These are phyloP conservation scores for Folsomia candida DNA, from an alignment of 2,888 invertebrate species.

Conservation along the genomic window DNA sequence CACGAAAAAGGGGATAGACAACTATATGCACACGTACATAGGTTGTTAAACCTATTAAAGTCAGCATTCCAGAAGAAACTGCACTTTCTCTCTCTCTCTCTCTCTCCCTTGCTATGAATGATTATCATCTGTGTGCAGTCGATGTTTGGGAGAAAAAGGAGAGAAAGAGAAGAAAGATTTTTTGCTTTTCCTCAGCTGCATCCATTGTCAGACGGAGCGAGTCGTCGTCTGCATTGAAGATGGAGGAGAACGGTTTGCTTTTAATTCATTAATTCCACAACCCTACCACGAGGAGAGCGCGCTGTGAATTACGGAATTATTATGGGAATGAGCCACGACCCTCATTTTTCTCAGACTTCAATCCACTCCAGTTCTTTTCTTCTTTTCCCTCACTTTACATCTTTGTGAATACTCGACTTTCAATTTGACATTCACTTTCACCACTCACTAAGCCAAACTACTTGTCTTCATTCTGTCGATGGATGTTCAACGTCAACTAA, in stretches of 20 bases:
- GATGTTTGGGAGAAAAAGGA: too few species aligned
- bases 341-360: background rate
- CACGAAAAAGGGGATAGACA: too few species aligned
- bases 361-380: background rate
- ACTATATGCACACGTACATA: too few species aligned
- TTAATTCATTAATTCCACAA: conserved; percentile 14
- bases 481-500: background rate
- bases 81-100: too few species aligned
- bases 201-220: too few species aligned
- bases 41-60: too few species aligned
- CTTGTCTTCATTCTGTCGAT: background rate
- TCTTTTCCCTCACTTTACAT: conserved; percentile 5
- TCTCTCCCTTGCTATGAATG: too few species aligned
- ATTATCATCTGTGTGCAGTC: too few species aligned
- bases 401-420: background rate
- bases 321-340: background rate
- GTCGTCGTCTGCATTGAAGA: conserved; percentile 1
- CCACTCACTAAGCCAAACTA: background rate
- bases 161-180: too few species aligned
- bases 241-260: background rate
- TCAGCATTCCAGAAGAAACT: too few species aligned
- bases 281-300: conserved; percentile 11
- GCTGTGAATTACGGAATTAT: conserved; percentile 1
- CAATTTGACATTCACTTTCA: conserved; percentile 3
- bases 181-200: too few species aligned